Percentiles rank a stretch among this genome's conserved stretches.
These are phyloP conservation scores for Perdita meconis DNA, from an alignment of 2,888 invertebrate species.

Conservation along the genomic window DNA sequence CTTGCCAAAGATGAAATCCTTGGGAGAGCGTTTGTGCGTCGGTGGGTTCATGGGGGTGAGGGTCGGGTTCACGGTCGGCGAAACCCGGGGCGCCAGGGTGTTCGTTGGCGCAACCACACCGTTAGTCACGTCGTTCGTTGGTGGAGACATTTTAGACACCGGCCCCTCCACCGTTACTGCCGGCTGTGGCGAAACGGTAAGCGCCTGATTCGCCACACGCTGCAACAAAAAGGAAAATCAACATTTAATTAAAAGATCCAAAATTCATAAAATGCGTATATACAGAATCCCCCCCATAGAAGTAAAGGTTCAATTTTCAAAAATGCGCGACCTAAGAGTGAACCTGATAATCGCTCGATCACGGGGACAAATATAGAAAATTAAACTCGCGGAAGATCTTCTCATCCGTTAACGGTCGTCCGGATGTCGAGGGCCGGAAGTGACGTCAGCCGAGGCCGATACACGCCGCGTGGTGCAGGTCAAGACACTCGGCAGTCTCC, in stretches of 20 bases:
- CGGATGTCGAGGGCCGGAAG: conserved; percentile 74
- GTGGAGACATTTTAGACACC: conserved; percentile 83
- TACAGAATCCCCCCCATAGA: too few relatives aligned
- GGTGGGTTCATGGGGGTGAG: conserved; percentile 82
- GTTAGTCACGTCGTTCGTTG: conserved; percentile 86
- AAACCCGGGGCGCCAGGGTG: conserved; percentile 85
- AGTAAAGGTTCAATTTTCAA: too few relatives aligned
- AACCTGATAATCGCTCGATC: conserved; percentile 3
- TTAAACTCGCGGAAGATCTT: conserved; percentile 64
- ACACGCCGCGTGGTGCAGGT: conserved; percentile 64
- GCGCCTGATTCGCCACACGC: conserved; percentile 84
- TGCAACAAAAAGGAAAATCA: conserved; percentile 72
- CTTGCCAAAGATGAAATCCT: conserved; percentile 97
- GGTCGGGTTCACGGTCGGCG: conserved; percentile 84
- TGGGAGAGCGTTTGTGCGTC: conserved; percentile 89
- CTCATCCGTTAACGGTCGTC: conserved; percentile 73
- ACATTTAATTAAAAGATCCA: conserved; percentile 16
- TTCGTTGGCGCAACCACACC: conserved; percentile 85
- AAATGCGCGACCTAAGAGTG: background rate
- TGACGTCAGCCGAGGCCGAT: conserved; percentile 67
- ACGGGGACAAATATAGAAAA: conserved; percentile 27
- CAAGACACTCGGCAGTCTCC: conserved; percentile 37
- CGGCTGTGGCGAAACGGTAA: conserved; percentile 83
- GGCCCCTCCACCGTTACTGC: conserved; percentile 83
- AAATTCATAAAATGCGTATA: too few relatives aligned